Evolutionary conservation across 2,113 vertebrate species (phyloP).

Genomic region (Limnothrissa miodon): DNA sequence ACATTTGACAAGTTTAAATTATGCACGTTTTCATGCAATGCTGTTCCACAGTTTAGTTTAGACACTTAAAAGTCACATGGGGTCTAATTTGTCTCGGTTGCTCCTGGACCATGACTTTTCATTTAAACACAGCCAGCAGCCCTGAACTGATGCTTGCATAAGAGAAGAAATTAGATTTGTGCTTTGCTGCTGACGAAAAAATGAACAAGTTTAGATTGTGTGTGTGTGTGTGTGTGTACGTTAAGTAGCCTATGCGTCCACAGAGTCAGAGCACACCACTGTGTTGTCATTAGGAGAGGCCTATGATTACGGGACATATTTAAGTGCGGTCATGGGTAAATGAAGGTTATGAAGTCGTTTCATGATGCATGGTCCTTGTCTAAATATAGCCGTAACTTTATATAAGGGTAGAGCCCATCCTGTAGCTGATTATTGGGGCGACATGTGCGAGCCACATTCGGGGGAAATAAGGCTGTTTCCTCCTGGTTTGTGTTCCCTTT

Average conservation of each 20-base stretch:
- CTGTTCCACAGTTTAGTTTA: neutral
- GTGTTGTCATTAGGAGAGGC: conserved; percentile 31
- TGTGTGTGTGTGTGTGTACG: neutral
- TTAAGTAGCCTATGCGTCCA: neutral
- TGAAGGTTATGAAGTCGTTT: conserved; percentile 35
- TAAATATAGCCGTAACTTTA: conserved; percentile 34
- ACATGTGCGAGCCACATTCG: conserved; percentile 47
- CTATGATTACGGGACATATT: conserved; percentile 37
- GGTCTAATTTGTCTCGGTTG: neutral
- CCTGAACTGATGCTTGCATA: neutral
- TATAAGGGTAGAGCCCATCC: conserved; percentile 20
- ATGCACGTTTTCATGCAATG: neutral
- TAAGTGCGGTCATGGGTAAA: conserved; percentile 37
- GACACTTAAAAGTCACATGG: neutral
- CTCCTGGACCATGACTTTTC: neutral
- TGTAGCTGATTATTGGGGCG: conserved; percentile 22
- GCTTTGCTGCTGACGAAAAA: neutral
- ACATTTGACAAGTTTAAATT: neutral
- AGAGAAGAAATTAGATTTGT: neutral
- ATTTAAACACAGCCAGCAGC: neutral
- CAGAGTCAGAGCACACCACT: neutral
- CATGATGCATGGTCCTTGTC: conserved; percentile 32
- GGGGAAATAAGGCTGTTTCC: conserved; percentile 35
- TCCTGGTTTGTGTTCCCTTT: conserved; percentile 35
- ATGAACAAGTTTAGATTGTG: neutral